Evolutionary conservation across 37 sponge, comb jelly and placozoan genomes (phyloP).

Genomic region (Geodia barretti): DNA sequence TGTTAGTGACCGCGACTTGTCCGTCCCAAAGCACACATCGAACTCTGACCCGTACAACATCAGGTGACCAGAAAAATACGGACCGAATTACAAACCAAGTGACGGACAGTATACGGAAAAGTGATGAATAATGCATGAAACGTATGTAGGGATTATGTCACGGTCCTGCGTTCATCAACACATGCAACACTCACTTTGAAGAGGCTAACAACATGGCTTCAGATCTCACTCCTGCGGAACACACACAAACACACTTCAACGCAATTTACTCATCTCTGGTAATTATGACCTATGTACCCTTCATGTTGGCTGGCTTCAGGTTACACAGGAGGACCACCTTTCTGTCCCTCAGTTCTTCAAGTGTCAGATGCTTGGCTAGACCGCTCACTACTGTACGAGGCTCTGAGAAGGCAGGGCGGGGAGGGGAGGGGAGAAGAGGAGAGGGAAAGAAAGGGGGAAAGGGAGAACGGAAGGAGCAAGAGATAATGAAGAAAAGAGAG

Average conservation of each 20-base stretch:
- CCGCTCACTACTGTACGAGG: slow-evolving; percentile 91
- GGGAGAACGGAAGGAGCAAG: too few relatives aligned
- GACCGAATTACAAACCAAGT: too few relatives aligned
- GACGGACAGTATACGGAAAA: too few relatives aligned
- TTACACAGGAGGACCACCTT: slow-evolving; percentile 86
- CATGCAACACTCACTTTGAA: slow-evolving; percentile 40
- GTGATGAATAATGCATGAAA: too few relatives aligned
- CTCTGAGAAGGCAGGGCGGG: slow-evolving; percentile 35
- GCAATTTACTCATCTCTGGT: not conserved
- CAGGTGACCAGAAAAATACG: too few relatives aligned
- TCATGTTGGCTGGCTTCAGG: slow-evolving; percentile 89
- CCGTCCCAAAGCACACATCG: too few relatives aligned
- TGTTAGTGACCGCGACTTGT: too few relatives aligned
- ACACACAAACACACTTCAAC: not conserved
- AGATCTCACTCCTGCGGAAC: slow-evolving; percentile 70
- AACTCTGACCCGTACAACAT: too few relatives aligned
- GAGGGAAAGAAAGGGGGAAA: too few relatives aligned
- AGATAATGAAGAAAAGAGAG: too few relatives aligned
- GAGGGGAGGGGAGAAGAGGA: too few relatives aligned
- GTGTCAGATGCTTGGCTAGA: slow-evolving; percentile 64
- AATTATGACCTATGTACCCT: slow-evolving; percentile 40
- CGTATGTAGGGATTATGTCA: too few relatives aligned
- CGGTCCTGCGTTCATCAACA: not conserved
- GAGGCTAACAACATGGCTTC: slow-evolving; percentile 86
- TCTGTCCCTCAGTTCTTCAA: slow-evolving; percentile 68